Conservation (phyloP, 2,797 vertebrate species). For the Lophotriccus pileatus region DNA sequence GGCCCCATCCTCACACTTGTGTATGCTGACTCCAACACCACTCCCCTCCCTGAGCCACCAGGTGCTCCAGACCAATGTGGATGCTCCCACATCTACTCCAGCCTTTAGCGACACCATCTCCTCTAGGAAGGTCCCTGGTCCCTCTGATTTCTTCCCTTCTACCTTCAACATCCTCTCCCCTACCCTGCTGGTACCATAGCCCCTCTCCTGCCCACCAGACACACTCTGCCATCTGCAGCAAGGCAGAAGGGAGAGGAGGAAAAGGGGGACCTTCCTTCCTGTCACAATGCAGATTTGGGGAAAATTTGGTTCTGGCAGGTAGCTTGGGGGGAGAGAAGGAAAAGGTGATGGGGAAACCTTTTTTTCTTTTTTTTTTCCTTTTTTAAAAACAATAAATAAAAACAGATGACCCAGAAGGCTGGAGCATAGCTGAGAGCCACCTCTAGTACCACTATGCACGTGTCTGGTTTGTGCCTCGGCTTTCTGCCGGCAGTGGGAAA, state of each 20-base stretch:
- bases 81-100: neutral
- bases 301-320: slow-evolving; percentile 11
- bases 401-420: slow-evolving; percentile 69
- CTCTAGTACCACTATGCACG: slow-evolving; percentile 34
- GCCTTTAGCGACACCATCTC: neutral
- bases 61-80: neutral
- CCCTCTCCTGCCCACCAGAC: neutral
- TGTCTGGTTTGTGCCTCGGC: slow-evolving; percentile 61
- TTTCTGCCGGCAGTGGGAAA: slow-evolving; percentile 37
- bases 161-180: neutral
- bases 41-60: neutral
- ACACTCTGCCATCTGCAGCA: neutral
- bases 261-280: neutral
- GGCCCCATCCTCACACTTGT: neutral
- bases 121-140: neutral
- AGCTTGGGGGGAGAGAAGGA: neutral
- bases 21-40: neutral
- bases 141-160: neutral
- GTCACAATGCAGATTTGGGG: neutral
- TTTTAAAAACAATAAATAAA: slow-evolving; percentile 66
- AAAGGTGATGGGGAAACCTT: neutral
- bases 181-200: neutral
- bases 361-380: neutral
- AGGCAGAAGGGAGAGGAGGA: neutral
- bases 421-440: slow-evolving; percentile 65